Evolutionary conservation across 2,113 vertebrate genomes (phyloP), one percentile per base, ranked within the genome.

Genomic region (Chaenocephalus aceratus): DNA sequence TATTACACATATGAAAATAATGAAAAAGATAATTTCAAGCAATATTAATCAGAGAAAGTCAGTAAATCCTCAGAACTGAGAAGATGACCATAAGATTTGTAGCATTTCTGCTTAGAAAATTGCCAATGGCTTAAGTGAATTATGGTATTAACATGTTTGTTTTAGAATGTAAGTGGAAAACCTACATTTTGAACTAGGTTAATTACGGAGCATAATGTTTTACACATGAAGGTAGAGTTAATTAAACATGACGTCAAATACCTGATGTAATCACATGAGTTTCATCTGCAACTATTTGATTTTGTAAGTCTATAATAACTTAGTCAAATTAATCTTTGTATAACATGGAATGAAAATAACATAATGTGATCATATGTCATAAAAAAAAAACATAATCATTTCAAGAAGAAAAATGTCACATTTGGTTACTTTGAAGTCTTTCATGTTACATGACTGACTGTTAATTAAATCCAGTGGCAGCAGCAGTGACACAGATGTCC

Each of bases 351-450:
- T 66, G 51, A 70, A 69, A 79, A 68, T 23, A 57, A 36, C 36
- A 41, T 49, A 54, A 62, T 3, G 3, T 12, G 72, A 6, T 82
- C 72, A 59, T 68, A 2, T 61, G 81, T 44, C 10, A 0, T 13
- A 21, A 64, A 83, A 77, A 21, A 64, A 83, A 77, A 14, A 78
- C 2, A 21, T 21, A 13, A 82, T 64, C 16, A 4, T 60, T 84
- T 67, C 49, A 72, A 84, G 53, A 72, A 44, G 57, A 15, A 23
- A 48, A 46, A 16, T 52, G 26, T 14, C 71, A 54, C 41, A 2
- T 75, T 57, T 21, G 30, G 46, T 68, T 54, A 21, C 15, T 78
- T 61, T 45, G n/a, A 45, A 58, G 51, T 73, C 69, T 77, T 80
- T 75, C 16, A 23, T 62, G 61, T 79, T 65, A 36, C 16, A 12